These are phyloP conservation scores for Sebastes variabilis DNA, from an alignment of 2,797 vertebrate species.

Conservation along the genomic window DNA sequence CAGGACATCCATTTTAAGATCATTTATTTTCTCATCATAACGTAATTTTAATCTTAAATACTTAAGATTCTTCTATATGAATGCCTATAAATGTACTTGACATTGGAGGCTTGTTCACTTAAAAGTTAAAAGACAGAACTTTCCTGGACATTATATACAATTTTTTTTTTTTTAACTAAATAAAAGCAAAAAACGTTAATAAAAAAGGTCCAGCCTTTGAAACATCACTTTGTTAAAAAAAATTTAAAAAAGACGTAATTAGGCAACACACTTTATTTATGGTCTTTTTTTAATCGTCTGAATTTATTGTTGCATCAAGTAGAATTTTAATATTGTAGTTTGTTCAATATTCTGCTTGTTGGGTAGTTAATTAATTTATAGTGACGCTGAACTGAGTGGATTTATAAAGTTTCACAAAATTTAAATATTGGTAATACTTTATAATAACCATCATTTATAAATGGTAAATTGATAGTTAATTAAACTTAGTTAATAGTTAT, in stretches of 20 bases:
- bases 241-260: too few relatives aligned
- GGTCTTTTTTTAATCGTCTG: neutral
- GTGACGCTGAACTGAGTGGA: neutral
- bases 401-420: neutral
- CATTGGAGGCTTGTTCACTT: neutral
- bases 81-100: neutral
- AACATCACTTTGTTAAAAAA: neutral
- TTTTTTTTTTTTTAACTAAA: too few relatives aligned
- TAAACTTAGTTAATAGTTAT: too few relatives aligned
- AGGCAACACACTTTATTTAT: neutral
- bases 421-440: neutral
- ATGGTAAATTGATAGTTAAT: too few relatives aligned
- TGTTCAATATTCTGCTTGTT: neutral
- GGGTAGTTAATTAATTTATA: neutral
- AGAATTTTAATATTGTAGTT: neutral
- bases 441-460: too few relatives aligned
- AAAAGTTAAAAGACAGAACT: neutral
- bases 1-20: neutral
- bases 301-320: neutral
- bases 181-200: neutral
- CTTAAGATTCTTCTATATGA: neutral
- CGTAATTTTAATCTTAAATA: neutral
- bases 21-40: accelerated
- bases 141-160: neutral
- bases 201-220: neutral